Evolutionary conservation across 2,888 invertebrate genomes (phyloP).

Genomic region (Agrochola circellaris): DNA sequence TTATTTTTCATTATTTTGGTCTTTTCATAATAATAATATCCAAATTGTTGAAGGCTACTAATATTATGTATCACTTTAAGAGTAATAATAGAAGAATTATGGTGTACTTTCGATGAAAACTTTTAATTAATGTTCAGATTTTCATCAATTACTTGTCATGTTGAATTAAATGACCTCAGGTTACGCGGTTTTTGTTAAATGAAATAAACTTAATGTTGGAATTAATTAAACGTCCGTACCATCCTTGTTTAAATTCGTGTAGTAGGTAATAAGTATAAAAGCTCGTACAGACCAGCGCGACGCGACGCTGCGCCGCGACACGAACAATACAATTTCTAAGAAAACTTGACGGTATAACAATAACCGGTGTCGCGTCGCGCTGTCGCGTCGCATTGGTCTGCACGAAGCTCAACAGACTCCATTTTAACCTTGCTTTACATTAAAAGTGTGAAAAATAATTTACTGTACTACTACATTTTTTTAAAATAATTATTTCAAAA

Average conservation of each 20-base stretch:
- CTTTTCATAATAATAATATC: neutral
- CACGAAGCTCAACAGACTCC: too few species aligned
- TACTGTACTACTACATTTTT: too few species aligned
- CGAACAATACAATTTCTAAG: too few species aligned
- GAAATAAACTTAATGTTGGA: neutral
- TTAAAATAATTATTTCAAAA: neutral
- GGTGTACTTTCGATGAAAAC: neutral
- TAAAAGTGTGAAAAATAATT: too few species aligned
- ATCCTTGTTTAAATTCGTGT: neutral
- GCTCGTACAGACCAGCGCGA: too few species aligned
- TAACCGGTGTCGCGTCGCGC: too few species aligned
- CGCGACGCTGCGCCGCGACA: too few species aligned
- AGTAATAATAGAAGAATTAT: neutral
- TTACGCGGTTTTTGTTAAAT: constrained; percentile 4
- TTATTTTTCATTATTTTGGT: neutral
- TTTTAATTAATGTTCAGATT: neutral
- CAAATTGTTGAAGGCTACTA: neutral
- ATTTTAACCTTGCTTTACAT: too few species aligned
- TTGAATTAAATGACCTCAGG: neutral
- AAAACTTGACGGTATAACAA: too few species aligned
- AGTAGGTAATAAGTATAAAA: neutral
- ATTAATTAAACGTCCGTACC: neutral
- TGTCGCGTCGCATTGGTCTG: too few species aligned
- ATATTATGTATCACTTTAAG: neutral
- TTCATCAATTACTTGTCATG: neutral